Conservation (phyloP, 2,797 vertebrate genomes). For the Chelon auratus region DNA sequence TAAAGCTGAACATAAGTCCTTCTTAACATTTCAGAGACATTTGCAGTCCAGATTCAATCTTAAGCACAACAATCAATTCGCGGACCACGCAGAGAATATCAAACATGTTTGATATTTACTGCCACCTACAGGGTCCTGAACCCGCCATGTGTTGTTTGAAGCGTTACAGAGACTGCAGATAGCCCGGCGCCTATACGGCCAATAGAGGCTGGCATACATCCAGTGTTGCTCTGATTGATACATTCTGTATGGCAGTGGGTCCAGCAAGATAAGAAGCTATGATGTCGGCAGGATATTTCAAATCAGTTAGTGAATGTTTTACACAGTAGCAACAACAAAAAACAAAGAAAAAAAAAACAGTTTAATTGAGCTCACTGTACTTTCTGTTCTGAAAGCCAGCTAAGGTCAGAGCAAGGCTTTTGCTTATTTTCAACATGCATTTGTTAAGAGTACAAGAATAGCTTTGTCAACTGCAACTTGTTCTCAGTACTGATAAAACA, state of each 20-base stretch:
- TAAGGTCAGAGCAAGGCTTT: too few species aligned
- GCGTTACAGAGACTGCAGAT: constrained; percentile 31
- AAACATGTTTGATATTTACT: constrained; percentile 61
- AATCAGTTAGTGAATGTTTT: constrained; percentile 19
- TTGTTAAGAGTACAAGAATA: too few species aligned
- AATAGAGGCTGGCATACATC: constrained; percentile 5
- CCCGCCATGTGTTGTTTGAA: constrained; percentile 26
- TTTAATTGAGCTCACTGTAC: too few species aligned
- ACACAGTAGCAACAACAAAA: background rate
- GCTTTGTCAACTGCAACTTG: too few species aligned
- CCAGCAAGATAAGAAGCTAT: constrained; percentile 22
- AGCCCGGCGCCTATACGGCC: background rate
- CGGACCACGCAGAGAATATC: constrained; percentile 33
- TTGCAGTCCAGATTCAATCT: constrained; percentile 61
- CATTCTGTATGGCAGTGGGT: background rate
- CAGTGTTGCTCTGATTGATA: constrained; percentile 26
- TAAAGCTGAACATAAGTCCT: constrained; percentile 29
- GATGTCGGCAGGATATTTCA: constrained; percentile 27
- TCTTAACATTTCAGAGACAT: constrained; percentile 59
- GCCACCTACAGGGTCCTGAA: constrained; percentile 43
- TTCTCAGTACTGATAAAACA: too few species aligned
- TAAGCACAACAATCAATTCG: constrained; percentile 40
- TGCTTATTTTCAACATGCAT: too few species aligned
- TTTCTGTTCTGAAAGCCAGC: too few species aligned
- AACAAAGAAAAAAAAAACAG: too few species aligned